Evolutionary conservation across 2,888 invertebrate genomes (phyloP), one percentile per base, ranked within the genome.

Genomic region (Aradus depressus): DNA sequence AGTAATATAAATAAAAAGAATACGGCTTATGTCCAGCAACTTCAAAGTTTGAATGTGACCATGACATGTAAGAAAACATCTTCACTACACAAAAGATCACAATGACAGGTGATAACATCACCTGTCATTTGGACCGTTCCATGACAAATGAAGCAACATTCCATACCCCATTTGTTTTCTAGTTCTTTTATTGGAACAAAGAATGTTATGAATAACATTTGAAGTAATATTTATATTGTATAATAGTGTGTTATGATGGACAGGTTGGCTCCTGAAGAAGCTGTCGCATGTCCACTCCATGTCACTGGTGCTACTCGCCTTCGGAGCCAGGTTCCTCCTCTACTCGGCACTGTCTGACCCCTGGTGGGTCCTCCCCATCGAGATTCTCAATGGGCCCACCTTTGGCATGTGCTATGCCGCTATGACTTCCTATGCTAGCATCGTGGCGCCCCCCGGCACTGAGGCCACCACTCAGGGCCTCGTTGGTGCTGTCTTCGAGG

Each of bases 381-480:
- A 95, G 67, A 66, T 90, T 54, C 69, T 86, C 6, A 90, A 93
- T 67, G 91, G 93, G 1, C 70, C 92, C 19, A 89, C 91, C 0
- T 86, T 87, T 65, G 92, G 92, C 18, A 75, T 91, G 64, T 86
- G 86, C 62, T 91, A 86, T 66, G 80, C 89, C 0, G 82, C 87
- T 8, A 87, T 90, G 85, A 81, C 88, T 16, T 86, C 88, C 0
- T 91, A 89, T 67, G 89, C 89, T 0, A 85, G 81, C 64, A 77
- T 83, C 55, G 77, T 87, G 1, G 82, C 90, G 2, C 87, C 88
- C 1, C 76, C 81, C 0, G 90, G 89, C 8, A 85, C 85, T 0
- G 85, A 87, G 67, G 85, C 88, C 0, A 90, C 91, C 12, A 80
- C 90, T 63, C 88, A 88, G 75, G 90, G 90, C 48, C 69, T 91